These are phyloP conservation scores for Terrapene triunguis DNA, from an alignment of 2,113 vertebrate species.

Conservation along the genomic window DNA sequence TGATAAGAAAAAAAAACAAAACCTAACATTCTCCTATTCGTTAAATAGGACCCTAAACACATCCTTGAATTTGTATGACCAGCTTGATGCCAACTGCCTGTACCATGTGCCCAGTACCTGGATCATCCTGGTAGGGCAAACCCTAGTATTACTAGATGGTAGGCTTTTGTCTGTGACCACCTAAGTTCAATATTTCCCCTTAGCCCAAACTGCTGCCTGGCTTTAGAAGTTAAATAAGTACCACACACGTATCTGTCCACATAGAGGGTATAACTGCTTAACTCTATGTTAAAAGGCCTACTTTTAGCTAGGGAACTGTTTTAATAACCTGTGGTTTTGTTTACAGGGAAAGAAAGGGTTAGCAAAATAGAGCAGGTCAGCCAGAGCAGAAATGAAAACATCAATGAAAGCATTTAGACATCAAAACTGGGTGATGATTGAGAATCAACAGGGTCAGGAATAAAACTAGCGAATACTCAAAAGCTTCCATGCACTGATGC, in stretches of 20 bases:
- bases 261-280: background rate
- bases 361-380: background rate
- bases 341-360: background rate
- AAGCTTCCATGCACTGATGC: background rate
- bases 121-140: background rate
- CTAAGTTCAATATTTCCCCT: background rate
- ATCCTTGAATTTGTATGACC: background rate
- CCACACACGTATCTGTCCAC: background rate
- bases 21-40: background rate
- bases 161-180: background rate
- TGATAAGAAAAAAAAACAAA: background rate
- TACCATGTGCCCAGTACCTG: background rate
- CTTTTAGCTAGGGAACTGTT: background rate
- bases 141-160: background rate
- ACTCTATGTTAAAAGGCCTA: background rate
- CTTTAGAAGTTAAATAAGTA: background rate
- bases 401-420: background rate
- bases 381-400: background rate
- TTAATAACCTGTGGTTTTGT: background rate
- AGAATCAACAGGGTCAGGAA: background rate
- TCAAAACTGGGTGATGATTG: background rate
- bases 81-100: background rate
- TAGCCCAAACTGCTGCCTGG: background rate
- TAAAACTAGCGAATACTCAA: background rate
- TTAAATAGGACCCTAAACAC: background rate